Evolutionary conservation across 2,888 invertebrate genomes (phyloP), one percentile per base, ranked within the genome.

Genomic region (Slavum lentiscoides): DNA sequence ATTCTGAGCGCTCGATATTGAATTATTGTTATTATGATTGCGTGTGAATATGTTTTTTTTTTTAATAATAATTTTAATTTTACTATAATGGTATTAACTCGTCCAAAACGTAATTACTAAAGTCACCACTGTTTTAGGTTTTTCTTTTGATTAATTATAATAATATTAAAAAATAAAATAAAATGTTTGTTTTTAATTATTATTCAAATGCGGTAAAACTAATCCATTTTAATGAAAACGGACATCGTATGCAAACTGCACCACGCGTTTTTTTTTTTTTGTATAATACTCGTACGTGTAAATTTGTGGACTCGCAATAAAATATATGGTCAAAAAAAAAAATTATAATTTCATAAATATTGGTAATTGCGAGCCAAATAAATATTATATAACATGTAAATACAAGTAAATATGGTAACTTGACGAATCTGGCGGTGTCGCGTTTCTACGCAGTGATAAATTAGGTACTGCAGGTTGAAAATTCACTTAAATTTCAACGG

Each of bases 141-240:
- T 72, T 43, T 43, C 58, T 23, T 72, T 61, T 17, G 43, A 23
- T 2, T 39, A 59, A 72, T 43, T 11, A 49, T 49, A 49, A 49
- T 49, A 49, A 49, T 49, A 49, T 9, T 43, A 39, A 59, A 21
- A 0, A 58, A n/a, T n/a, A n/a, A 58, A 58, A 39, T 19, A 66
- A 30, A 30, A 66, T 59, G 59, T 61, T 72, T 72, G 43, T 72
- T 72, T 72, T 72, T 72, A 59, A 72, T 72, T 59, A 72, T 39
- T 59, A 43, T 43, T 43, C 13, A 59, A 72, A 59, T 72, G 17
- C 39, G 39, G n/a, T 21, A 59, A 72, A 72, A 59, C 19, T 72
- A 72, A 72, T 59, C 39, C 21, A 8, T 39, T 72, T 2, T 58
- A 15, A 61, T 23, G 15, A 72, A 43, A 72, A 66, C 66, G n/a